These are phyloP conservation scores for Lepidostoma basale DNA, from an alignment of 1,140 invertebrate species.

Conservation along the genomic window DNA sequence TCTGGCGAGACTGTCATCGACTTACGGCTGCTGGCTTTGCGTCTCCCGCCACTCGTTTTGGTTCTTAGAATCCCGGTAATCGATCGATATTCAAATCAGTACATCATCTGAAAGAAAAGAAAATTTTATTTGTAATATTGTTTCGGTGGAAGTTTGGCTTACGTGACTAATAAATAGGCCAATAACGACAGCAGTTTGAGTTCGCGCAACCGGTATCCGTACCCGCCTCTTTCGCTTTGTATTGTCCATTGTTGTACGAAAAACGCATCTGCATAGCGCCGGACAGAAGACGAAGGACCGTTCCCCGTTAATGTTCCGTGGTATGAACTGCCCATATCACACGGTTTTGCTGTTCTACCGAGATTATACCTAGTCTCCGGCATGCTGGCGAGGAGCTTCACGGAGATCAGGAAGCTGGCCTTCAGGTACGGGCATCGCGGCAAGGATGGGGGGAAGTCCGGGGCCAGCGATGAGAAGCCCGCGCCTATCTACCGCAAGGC, in stretches of 20 bases:
- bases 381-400: constrained; percentile 4
- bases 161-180: background rate
- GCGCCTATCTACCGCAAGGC: background rate
- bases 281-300: too few relatives aligned
- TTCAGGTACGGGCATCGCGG: background rate
- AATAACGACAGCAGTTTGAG: background rate
- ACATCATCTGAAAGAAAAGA: too few relatives aligned
- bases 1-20: constrained; percentile 14
- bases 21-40: constrained; percentile 3
- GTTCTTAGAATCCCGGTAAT: too few relatives aligned
- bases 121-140: too few relatives aligned
- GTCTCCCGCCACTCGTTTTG: background rate
- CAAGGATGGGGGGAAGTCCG: background rate
- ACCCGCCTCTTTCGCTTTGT: background rate
- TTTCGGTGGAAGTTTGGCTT: too few relatives aligned
- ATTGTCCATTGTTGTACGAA: background rate
- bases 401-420: constrained; percentile 17
- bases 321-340: constrained; percentile 15
- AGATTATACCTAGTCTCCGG: background rate
- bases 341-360: constrained; percentile 6
- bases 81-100: too few relatives aligned
- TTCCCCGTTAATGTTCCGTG: background rate
- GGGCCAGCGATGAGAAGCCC: background rate
- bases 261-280: background rate
- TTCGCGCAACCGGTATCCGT: background rate